phyloP scores from a whole-genome alignment of 2,888 invertebrate genomes.

The Latheticus oryzae region DNA sequence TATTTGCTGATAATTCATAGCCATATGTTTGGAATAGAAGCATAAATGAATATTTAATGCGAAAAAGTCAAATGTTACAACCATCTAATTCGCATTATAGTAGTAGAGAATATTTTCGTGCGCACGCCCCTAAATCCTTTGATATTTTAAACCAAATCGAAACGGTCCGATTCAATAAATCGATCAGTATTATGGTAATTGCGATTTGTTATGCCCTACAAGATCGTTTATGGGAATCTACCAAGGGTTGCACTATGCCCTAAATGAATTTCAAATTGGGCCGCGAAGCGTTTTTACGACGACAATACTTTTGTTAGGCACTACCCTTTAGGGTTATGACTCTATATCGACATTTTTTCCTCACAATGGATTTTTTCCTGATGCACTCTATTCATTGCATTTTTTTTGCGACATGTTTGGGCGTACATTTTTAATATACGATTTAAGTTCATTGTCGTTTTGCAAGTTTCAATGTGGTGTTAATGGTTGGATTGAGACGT shows the following conservation, averaged over 20 bases:
- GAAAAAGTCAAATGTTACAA: conserved; percentile 55
- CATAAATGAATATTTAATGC: conserved; percentile 60
- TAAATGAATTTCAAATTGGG: conserved; percentile 65
- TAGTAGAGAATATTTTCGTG: conserved; percentile 54
- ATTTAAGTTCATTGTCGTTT: conserved; percentile 58
- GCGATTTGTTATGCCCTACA: conserved; percentile 61
- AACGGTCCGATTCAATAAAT: conserved; percentile 58
- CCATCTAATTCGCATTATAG: conserved; percentile 58
- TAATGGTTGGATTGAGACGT: conserved; percentile 64
- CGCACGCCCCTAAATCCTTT: conserved; percentile 60
- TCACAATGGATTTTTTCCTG: conserved; percentile 54
- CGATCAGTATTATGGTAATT: conserved; percentile 64
- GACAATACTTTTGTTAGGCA: conserved; percentile 46
- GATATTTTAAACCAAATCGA: conserved; percentile 57
- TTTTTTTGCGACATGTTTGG: conserved; percentile 49
- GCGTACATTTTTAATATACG: conserved; percentile 63
- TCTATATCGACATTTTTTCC: conserved; percentile 56
- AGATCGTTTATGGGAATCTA: conserved; percentile 64
- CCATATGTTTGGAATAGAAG: conserved; percentile 54
- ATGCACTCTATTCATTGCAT: conserved; percentile 53
- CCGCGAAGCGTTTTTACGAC: conserved; percentile 54
- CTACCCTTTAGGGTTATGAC: conserved; percentile 53
- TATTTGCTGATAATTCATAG: conserved; percentile 47
- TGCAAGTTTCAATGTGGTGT: conserved; percentile 61
- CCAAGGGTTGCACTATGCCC: conserved; percentile 55